Base-by-base conservation (phyloP, 2,113 vertebrate genomes). In the Reinhardtius hippoglossoides region DNA sequence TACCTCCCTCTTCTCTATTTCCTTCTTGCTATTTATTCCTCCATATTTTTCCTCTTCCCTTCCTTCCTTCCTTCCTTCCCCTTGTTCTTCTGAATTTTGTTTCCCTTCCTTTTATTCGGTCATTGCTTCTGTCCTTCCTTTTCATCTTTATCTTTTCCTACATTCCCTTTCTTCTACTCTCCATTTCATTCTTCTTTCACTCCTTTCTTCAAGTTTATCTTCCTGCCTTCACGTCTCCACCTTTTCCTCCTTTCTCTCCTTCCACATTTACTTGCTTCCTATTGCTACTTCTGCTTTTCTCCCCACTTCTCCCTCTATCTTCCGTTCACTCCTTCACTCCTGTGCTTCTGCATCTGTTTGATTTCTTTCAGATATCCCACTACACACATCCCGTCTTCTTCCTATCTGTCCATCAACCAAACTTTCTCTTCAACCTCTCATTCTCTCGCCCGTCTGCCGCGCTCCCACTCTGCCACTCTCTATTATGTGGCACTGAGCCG, bases 401-500 rank as follows among this genome's bases (percentile, higher is more conserved):
- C 46, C 46, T 50, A 67, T 52, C 46, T 56, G 31, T 40, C n/a
- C 48, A 50, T 18, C 37, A 60, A 67, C 21, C 44, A 23, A 15
- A 27, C 58, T 26, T 63, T 64, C 24, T 42, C 52, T 57, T 52
- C 62, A 55, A 23, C 57, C 48, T 52, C 37, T 27, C 67, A 65
- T 26, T 57, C 46, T 60, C 42, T 42, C 20, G 13, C 40, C 73
- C 8, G 12, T 46, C 23, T 46, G 20, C 50, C 62, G 21, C 54
- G 26, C 70, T 60, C 12, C 0, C 37, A 42, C 24, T 78, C 57
- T 26, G 31, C 27, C 63, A 56, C 52, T 78, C n/a, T 58, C 54
- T 52, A 46, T 73, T 23, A 59, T 50, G 24, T 67, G 18, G 27
- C 58, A 60, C 78, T 46, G 59, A 73, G 68, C 54, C 73, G 72